Evolutionary conservation across 2,113 vertebrate genomes (phyloP).

Genomic region (Nycticebus coucang): DNA sequence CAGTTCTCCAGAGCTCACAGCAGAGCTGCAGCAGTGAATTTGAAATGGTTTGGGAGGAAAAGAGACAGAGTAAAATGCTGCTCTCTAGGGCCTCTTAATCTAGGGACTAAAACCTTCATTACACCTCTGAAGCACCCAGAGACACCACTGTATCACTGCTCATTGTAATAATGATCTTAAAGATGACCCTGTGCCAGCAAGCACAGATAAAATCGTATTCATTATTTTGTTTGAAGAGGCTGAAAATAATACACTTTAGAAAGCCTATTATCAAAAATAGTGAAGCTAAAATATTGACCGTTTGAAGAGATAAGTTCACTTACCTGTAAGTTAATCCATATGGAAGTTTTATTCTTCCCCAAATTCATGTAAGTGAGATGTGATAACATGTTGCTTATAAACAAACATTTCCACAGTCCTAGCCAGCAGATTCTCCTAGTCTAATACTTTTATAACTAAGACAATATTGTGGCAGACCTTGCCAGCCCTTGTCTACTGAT

Average conservation of each 20-base stretch:
- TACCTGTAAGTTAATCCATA: neutral
- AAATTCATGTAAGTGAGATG: neutral
- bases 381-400: neutral
- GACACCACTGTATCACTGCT: neutral
- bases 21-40: neutral
- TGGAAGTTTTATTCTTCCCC: neutral
- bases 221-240: neutral
- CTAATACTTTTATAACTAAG: neutral
- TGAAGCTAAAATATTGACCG: neutral
- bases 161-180: neutral
- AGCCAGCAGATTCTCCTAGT: neutral
- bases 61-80: neutral
- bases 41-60: neutral
- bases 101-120: neutral
- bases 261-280: neutral
- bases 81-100: neutral
- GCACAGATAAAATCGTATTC: neutral
- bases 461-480: slow-evolving; percentile 14
- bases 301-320: neutral
- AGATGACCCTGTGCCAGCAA: neutral
- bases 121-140: neutral
- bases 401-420: neutral
- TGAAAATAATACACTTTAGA: neutral
- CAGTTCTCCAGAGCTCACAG: neutral
- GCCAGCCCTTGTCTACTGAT: slow-evolving; percentile 13